These are phyloP conservation scores for Stigmatopora nigra DNA, from an alignment of 2,113 vertebrate species.

Conservation along the genomic window DNA sequence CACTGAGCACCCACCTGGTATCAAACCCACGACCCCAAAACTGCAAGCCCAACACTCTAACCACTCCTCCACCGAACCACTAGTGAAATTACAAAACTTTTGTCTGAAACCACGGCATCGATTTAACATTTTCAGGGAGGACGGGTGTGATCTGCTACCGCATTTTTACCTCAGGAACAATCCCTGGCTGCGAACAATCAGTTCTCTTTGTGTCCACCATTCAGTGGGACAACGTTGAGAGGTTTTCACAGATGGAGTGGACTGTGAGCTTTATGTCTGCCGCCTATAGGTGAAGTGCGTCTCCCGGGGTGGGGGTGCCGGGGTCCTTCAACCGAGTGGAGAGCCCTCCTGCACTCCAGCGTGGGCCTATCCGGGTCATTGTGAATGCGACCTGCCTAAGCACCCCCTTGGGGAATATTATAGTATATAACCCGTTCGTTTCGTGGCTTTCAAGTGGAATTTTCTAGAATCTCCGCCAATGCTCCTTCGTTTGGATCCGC, in stretches of 20 bases:
- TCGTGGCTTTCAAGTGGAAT: conserved; percentile 14
- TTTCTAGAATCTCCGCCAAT: conserved; percentile 24
- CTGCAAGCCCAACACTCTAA: no score
- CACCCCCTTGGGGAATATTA: conserved; percentile 64
- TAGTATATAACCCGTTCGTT: conserved; percentile 27
- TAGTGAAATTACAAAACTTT: no score
- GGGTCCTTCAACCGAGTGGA: conserved; percentile 37
- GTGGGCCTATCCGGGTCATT: conserved; percentile 56
- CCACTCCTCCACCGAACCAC: no score
- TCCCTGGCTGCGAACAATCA: background rate
- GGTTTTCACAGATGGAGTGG: conserved; percentile 7
- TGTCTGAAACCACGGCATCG: no score
- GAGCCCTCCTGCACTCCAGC: conserved; percentile 46
- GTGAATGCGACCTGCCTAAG: conserved; percentile 60
- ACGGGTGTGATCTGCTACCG: no score
- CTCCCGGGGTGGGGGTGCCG: conserved; percentile 29
- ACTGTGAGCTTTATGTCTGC: conserved; percentile 32
- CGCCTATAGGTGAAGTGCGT: conserved; percentile 47
- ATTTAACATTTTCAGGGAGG: no score
- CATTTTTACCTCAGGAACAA: background rate
- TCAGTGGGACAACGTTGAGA: conserved; percentile 12
- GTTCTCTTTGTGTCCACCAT: background rate
- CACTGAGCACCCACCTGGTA: no score
- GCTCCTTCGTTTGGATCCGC: conserved; percentile 36
- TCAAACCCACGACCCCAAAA: no score